Evolutionary conservation across 2,888 invertebrate genomes (phyloP).

Genomic region (Drosophila cracens): DNA sequence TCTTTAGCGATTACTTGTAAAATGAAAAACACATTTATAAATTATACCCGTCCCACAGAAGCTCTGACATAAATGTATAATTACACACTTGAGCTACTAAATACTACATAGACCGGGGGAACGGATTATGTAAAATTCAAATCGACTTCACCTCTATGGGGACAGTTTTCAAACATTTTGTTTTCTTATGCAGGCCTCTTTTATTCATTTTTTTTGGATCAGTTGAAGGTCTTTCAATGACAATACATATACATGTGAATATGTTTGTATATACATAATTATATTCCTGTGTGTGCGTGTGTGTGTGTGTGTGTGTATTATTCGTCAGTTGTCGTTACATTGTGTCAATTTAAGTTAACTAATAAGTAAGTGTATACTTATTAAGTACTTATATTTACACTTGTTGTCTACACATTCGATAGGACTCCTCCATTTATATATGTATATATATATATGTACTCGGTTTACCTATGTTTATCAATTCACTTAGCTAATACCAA

Average conservation of each 20-base stretch:
- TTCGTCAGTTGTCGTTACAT: conserved; percentile 23
- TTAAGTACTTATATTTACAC: conserved; percentile 47
- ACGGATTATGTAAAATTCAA: not conserved
- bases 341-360: conserved; percentile 54
- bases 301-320: conserved; percentile 12
- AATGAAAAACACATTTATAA: not conserved
- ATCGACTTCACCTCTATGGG: not conserved
- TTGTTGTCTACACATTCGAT: conserved; percentile 11
- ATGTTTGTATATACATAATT: conserved; percentile 30
- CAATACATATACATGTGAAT: conserved; percentile 10
- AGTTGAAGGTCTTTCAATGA: not conserved
- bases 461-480: not conserved
- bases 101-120: not conserved
- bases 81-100: not conserved
- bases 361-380: conserved; percentile 52
- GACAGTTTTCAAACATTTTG: not conserved
- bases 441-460: conserved; percentile 7
- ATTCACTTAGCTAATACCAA: not conserved
- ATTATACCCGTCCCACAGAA: not conserved
- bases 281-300: conserved; percentile 13
- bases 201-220: not conserved
- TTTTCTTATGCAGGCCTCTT: not conserved
- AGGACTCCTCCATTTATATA: conserved; percentile 3
- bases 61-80: not conserved
- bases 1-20: conserved; percentile 6